Percentiles rank a stretch among this genome's conserved stretches.
Evolutionary conservation across 2,113 vertebrate genomes (phyloP).

Genomic region (Ophthalmolycus amberensis): DNA sequence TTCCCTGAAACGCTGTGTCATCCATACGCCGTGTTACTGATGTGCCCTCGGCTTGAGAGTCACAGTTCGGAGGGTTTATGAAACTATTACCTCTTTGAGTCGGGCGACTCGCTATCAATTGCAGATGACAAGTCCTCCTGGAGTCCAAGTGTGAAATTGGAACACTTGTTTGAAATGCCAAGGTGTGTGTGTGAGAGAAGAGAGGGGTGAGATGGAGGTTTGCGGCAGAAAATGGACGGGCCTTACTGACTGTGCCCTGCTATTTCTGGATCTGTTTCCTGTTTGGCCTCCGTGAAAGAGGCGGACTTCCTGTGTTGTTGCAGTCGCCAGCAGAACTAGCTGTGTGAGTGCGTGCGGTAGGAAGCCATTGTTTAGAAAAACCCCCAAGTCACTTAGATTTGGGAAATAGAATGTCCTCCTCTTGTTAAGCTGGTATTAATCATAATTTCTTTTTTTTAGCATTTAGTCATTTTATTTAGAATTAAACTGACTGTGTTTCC

Average conservation of each 20-base stretch:
- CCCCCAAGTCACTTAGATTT: not conserved
- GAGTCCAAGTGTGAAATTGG: constrained; percentile 65
- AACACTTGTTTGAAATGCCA: constrained; percentile 63
- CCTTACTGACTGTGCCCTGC: constrained; percentile 20
- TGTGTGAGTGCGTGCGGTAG: not conserved
- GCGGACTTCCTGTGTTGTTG: constrained; percentile 61
- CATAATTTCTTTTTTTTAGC: not conserved
- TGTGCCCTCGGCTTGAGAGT: constrained; percentile 24
- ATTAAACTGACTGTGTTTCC: not conserved
- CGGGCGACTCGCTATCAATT: constrained; percentile 35
- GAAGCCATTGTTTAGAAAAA: constrained; percentile 18
- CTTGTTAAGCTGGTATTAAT: constrained; percentile 5
- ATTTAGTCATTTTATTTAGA: not conserved
- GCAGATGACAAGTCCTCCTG: constrained; percentile 21
- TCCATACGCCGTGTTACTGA: constrained; percentile 19
- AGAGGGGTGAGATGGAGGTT: constrained; percentile 4
- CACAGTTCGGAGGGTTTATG: constrained; percentile 53
- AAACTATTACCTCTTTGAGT: constrained; percentile 22
- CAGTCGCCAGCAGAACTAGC: not conserved
- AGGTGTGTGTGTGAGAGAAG: not conserved
- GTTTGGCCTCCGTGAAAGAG: constrained; percentile 32
- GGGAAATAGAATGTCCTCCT: not conserved
- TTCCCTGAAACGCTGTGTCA: constrained; percentile 22
- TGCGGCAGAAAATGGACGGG: constrained; percentile 14
- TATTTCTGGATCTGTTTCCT: constrained; percentile 67